A percentile compares a stretch with the other conserved stretches of the same genome.
phyloP scores from a whole-genome alignment of 2,888 invertebrate species.

The Plagodis pulveraria region DNA sequence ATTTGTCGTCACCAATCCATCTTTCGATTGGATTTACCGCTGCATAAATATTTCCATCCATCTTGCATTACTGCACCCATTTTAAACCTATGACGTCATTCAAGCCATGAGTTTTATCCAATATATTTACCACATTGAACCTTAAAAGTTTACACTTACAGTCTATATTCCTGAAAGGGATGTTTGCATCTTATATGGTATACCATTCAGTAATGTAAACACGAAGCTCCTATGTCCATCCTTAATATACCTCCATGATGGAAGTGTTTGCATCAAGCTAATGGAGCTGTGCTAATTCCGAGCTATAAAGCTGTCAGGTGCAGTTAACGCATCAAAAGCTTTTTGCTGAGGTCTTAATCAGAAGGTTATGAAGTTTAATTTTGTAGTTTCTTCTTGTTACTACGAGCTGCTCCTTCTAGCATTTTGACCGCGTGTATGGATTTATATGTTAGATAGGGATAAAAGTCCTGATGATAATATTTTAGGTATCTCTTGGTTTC shows the following conservation, averaged over 20 bases:
- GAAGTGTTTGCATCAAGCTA: slow-evolving; percentile 22
- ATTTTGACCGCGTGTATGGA: too few species aligned
- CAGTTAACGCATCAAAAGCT: background rate
- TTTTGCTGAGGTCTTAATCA: too few species aligned
- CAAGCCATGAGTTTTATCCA: background rate
- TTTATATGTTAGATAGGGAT: too few species aligned
- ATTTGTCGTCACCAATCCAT: background rate
- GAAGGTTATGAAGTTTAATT: background rate
- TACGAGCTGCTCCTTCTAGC: too few species aligned
- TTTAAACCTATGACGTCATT: slow-evolving; percentile 16
- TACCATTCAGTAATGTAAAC: slow-evolving; percentile 12
- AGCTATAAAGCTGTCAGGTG: slow-evolving; percentile 11
- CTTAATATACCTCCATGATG: slow-evolving; percentile 17
- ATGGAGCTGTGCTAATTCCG: slow-evolving; percentile 19
- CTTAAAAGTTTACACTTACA: too few species aligned
- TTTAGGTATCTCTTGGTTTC: too few species aligned
- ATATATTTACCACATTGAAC: too few species aligned
- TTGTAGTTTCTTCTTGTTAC: background rate
- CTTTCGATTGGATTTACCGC: background rate
- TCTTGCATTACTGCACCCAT: background rate
- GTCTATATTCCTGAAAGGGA: background rate
- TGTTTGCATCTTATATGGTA: background rate
- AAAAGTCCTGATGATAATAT: too few species aligned
- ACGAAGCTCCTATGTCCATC: slow-evolving; percentile 12
- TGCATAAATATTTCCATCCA: background rate